phyloP scores from a whole-genome alignment of 2,797 vertebrate species.

The Borostomias antarcticus region DNA sequence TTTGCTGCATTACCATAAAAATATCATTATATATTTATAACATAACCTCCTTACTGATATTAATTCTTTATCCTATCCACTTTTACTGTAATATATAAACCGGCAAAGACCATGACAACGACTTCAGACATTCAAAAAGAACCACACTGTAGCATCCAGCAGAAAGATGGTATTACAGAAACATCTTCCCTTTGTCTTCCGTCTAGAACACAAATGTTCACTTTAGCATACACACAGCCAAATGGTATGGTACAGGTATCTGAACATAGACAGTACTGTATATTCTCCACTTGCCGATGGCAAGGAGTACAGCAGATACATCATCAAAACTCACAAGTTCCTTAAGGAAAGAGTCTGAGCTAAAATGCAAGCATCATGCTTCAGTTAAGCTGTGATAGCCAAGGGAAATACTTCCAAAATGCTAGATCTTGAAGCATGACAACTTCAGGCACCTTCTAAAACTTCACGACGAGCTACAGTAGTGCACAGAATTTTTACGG shows the following conservation, averaged over 20 bases:
- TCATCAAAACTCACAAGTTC: slow-evolving; percentile 37
- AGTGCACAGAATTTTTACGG: slow-evolving; percentile 21
- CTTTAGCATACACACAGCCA: slow-evolving; percentile 46
- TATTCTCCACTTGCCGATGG: slow-evolving; percentile 49
- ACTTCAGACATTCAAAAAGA: slow-evolving; percentile 38
- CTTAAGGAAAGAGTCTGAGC: slow-evolving; percentile 49
- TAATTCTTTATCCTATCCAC: slow-evolving; percentile 47
- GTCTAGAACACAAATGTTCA: slow-evolving; percentile 41
- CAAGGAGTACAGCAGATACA: slow-evolving; percentile 39
- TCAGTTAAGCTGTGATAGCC: slow-evolving; percentile 54
- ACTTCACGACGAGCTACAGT: slow-evolving; percentile 46
- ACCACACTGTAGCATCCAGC: slow-evolving; percentile 49
- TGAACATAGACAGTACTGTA: too few species aligned
- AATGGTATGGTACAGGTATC: slow-evolving; percentile 36
- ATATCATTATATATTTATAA: slow-evolving; percentile 33
- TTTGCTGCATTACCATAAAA: slow-evolving; percentile 47
- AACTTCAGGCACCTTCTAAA: slow-evolving; percentile 54
- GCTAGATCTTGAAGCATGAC: slow-evolving; percentile 30
- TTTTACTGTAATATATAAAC: slow-evolving; percentile 42
- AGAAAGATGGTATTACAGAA: slow-evolving; percentile 42
- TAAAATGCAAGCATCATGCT: slow-evolving; percentile 68
- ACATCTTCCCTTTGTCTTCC: slow-evolving; percentile 40
- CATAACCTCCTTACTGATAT: slow-evolving; percentile 45
- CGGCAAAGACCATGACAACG: slow-evolving; percentile 47
- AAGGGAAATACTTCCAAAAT: slow-evolving; percentile 39